phyloP scores from a whole-genome alignment of 2,888 invertebrate genomes.

The Melipona beecheii region DNA sequence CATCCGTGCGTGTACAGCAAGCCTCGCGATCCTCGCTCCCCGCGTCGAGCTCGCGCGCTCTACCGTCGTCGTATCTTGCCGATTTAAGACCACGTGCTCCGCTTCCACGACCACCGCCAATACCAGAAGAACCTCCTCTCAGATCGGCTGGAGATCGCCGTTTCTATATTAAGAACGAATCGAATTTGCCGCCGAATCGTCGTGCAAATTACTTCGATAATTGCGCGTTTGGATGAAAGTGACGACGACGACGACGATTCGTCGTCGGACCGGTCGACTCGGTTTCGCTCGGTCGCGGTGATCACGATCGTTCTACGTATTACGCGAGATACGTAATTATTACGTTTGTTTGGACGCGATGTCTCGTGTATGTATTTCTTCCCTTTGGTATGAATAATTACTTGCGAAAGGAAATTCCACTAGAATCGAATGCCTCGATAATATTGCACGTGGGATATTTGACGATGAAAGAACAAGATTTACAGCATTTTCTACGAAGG shows the following conservation, averaged over 20 bases:
- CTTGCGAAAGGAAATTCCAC: no score
- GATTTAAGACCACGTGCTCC: constrained; percentile 62
- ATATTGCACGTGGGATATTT: no score
- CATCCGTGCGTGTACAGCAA: constrained; percentile 61
- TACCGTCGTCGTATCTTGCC: constrained; percentile 39
- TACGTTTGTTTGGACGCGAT: constrained; percentile 39
- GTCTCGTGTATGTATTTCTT: neutral
- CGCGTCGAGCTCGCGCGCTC: neutral
- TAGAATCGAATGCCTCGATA: no score
- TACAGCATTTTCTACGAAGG: no score
- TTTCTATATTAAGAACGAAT: constrained; percentile 4
- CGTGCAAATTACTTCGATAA: constrained; percentile 6
- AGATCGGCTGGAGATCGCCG: constrained; percentile 7
- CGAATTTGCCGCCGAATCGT: neutral
- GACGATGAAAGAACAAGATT: no score
- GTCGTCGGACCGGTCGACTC: neutral
- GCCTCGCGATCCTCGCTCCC: constrained; percentile 14
- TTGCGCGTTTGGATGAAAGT: neutral
- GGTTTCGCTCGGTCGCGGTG: neutral
- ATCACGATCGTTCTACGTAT: constrained; percentile 52
- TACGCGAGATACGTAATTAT: constrained; percentile 60
- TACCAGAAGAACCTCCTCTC: constrained; percentile 40
- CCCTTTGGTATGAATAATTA: no score
- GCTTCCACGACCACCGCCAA: constrained; percentile 25
- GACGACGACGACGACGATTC: neutral